Evolutionary conservation across 92 coral and sea anemone genomes (phyloP).

Genomic region (Umimayanthus chanpuru): DNA sequence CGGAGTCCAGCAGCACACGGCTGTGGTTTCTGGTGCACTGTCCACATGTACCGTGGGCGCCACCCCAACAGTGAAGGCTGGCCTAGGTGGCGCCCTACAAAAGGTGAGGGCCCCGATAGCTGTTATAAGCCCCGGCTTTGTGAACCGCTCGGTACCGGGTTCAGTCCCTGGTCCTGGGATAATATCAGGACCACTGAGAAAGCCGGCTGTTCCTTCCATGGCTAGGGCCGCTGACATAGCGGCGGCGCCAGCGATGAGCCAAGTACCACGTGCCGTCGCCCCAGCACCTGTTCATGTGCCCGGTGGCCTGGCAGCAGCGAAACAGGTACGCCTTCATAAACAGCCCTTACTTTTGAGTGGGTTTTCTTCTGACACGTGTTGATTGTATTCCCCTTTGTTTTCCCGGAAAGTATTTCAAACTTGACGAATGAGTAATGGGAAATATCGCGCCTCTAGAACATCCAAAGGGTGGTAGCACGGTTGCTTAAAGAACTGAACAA

Average conservation of each 20-base stretch:
- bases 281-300: constrained; percentile 47
- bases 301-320: constrained; percentile 34
- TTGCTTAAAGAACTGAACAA: background rate
- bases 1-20: constrained; percentile 39
- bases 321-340: constrained; percentile 34
- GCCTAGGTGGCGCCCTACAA: constrained; percentile 19
- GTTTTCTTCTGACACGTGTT: constrained; percentile 39
- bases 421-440: background rate
- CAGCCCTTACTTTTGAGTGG: background rate
- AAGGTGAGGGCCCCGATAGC: constrained; percentile 37
- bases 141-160: constrained; percentile 5
- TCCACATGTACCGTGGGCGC: constrained; percentile 46
- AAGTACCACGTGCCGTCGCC: constrained; percentile 42
- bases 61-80: constrained; percentile 35
- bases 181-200: background rate
- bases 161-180: background rate
- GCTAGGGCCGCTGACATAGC: constrained; percentile 34
- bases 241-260: constrained; percentile 24
- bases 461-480: background rate
- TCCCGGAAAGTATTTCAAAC: background rate
- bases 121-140: constrained; percentile 34
- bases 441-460: background rate
- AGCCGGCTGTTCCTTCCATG: constrained; percentile 16
- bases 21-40: constrained; percentile 52
- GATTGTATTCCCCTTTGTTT: background rate